Evolutionary conservation across 2,113 vertebrate species (phyloP).

Genomic region (Calypte anna): DNA sequence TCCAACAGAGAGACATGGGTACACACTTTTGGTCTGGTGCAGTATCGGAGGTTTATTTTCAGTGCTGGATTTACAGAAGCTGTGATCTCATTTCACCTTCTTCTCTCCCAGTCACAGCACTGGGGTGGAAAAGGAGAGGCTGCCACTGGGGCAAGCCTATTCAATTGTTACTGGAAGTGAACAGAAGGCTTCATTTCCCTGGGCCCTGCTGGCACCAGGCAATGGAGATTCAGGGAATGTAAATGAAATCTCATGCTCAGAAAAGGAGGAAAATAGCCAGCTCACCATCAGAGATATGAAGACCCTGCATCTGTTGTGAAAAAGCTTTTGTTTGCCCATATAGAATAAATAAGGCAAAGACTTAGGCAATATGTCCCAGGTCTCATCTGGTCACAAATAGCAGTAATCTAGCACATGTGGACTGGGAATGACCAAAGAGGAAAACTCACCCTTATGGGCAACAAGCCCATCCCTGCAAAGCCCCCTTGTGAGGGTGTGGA

Average conservation of each 20-base stretch:
- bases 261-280: too few relatives aligned
- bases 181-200: too few relatives aligned
- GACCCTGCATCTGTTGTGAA: neutral
- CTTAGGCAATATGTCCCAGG: neutral
- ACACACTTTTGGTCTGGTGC: neutral
- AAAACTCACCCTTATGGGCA: neutral
- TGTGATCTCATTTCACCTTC: neutral
- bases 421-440: neutral
- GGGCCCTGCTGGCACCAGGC: too few relatives aligned
- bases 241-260: too few relatives aligned
- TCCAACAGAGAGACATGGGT: neutral
- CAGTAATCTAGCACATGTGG: neutral
- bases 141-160: neutral
- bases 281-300: too few relatives aligned
- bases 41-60: conserved; percentile 8
- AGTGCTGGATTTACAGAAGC: neutral
- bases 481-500: neutral
- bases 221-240: too few relatives aligned
- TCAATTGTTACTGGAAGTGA: too few relatives aligned
- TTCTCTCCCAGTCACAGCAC: neutral
- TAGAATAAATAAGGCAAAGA: neutral
- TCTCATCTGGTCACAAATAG: neutral
- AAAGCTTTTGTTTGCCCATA: neutral
- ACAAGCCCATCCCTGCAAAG: neutral
- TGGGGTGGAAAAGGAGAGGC: neutral